Evolutionary conservation across 2,888 invertebrate species (phyloP).

Genomic region (Megamerina dolium): DNA sequence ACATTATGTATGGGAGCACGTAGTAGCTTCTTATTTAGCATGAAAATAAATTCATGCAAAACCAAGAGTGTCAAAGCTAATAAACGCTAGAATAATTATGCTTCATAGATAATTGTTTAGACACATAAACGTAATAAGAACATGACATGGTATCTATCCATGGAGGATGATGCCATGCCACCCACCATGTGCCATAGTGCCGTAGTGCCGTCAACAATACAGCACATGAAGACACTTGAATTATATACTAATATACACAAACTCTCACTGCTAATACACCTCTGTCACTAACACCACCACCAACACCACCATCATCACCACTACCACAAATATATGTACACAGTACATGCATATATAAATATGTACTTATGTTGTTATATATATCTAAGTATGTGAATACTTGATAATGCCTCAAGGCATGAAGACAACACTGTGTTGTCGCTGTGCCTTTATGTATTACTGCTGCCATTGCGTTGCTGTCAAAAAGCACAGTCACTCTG

Average conservation of each 20-base stretch:
- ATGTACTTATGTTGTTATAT: not conserved
- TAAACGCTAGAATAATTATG: not conserved
- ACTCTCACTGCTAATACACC: too few relatives aligned
- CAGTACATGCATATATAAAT: too few relatives aligned
- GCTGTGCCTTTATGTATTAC: not conserved
- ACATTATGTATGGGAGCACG: too few relatives aligned
- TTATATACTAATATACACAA: not conserved
- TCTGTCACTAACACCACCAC: too few relatives aligned
- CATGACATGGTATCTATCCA: too few relatives aligned
- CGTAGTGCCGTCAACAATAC: not conserved
- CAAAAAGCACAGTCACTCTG: too few relatives aligned
- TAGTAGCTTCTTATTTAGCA: too few relatives aligned
- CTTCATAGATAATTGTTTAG: slow-evolving; percentile 5
- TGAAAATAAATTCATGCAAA: not conserved
- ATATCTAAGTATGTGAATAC: not conserved
- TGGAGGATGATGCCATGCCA: too few relatives aligned
- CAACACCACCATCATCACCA: too few relatives aligned
- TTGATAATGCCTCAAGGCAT: not conserved
- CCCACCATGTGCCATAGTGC: not conserved
- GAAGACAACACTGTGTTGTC: not conserved
- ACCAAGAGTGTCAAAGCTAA: not conserved
- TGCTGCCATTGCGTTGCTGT: not conserved
- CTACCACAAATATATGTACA: too few relatives aligned
- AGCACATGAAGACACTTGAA: not conserved
- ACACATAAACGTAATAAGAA: slow-evolving; percentile 10